Evolutionary conservation across 2,113 vertebrate genomes (phyloP).

Genomic region (Alaudala cheleensis): DNA sequence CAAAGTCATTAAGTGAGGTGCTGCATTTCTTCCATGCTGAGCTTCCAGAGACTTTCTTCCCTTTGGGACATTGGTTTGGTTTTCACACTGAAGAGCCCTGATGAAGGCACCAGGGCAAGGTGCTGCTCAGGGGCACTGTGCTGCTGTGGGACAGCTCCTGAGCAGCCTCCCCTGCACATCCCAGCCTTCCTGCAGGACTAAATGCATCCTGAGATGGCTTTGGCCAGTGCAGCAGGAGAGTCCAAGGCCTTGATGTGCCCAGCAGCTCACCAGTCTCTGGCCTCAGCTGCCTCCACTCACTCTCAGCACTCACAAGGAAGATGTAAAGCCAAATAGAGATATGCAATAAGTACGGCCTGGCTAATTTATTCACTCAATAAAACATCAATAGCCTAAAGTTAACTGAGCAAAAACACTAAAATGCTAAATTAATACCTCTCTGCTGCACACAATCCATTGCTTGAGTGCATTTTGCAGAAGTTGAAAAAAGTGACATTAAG

Average conservation of each 20-base stretch:
- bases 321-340: slow-evolving; percentile 30
- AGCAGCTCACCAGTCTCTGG: background rate
- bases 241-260: background rate
- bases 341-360: slow-evolving; percentile 47
- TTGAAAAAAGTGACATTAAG: background rate
- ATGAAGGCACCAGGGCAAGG: background rate
- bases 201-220: background rate
- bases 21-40: background rate
- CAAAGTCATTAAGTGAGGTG: background rate
- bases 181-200: background rate
- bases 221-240: background rate
- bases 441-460: slow-evolving; percentile 24
- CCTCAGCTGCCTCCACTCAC: background rate
- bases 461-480: background rate
- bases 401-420: slow-evolving; percentile 51
- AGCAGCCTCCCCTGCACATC: background rate
- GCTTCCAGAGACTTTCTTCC: background rate
- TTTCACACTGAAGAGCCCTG: background rate
- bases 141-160: background rate
- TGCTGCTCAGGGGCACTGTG: background rate
- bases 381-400: slow-evolving; percentile 51
- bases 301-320: background rate
- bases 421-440: slow-evolving; percentile 50
- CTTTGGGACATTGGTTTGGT: background rate
- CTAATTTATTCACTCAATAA: slow-evolving; percentile 64